Base-by-base conservation (phyloP, 2,797 vertebrate genomes). In the Podarcis lilfordi region DNA sequence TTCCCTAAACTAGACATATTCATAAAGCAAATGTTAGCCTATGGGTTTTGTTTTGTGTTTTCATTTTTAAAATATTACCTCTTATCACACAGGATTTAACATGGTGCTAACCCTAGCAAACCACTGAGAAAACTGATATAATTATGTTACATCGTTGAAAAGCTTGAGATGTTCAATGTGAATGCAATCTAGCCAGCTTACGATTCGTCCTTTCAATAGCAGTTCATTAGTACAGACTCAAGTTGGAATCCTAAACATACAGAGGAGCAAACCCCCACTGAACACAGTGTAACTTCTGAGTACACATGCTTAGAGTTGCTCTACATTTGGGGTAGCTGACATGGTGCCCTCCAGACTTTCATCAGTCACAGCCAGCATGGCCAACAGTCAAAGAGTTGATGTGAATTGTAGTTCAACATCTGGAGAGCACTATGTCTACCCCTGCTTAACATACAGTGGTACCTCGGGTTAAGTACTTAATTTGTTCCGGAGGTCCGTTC, bases 91-190 rank as follows among this genome's bases (percentile, higher is more conserved):
- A 0, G 1, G 71, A 9, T 85, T 50, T 80, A 69, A 50, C 3
- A 0, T 45, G 50, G 50, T 75, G n/a, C 15, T 5, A 1, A 61
- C 0, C 0, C 66, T 5, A 45, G 74, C 4, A 55, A 4, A 1
- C 21, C 8, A 0, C 29, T 83, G 80, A 40, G n/a, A 55, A 10
- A 15, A 72, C 6, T 84, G 23, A 32, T 13, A 45, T 50, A 84
- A 59, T 74, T 74, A 35, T 35, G 32, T 43, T 32, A 25, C 27
- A 69, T 29, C 8, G 4, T 32, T 55, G 29, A 88, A 43, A 77
- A 19, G 66, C 21, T 40, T 25, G n/a, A 9, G 10, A 8, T 78
- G 32, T 76, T 35, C 25, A 55, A 21, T 83, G 29, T 77, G 45
- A 55, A 40, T 4, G 15, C 35, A 35, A 32, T 32, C 8, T 25